These are phyloP conservation scores for Drosophila leontia DNA, from an alignment of 1,140 invertebrate genomes.

Conservation along the genomic window DNA sequence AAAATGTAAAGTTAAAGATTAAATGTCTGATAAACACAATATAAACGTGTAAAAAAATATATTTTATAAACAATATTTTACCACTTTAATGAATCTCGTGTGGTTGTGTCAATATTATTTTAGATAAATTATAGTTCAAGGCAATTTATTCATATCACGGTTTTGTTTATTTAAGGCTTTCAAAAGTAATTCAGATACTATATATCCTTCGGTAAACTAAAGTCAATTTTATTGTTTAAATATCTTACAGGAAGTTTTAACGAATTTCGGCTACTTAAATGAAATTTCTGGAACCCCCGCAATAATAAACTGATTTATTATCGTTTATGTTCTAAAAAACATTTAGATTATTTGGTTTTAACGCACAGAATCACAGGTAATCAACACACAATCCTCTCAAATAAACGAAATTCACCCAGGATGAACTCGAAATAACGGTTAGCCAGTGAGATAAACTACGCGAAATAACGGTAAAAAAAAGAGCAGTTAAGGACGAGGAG, in stretches of 20 bases:
- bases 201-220: too few species aligned
- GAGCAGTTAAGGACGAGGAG: slow-evolving; percentile 18
- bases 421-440: slow-evolving; percentile 1
- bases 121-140: not conserved
- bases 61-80: not conserved
- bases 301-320: too few species aligned
- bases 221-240: too few species aligned
- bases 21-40: not conserved
- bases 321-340: too few species aligned
- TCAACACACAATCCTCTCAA: not conserved
- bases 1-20: not conserved
- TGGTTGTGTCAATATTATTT: not conserved
- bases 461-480: slow-evolving; percentile 14
- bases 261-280: too few species aligned
- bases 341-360: too few species aligned
- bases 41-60: slow-evolving; percentile 5
- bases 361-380: not conserved
- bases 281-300: too few species aligned
- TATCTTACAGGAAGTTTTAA: too few species aligned
- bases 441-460: slow-evolving; percentile 4
- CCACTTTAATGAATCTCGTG: not conserved
- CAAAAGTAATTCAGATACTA: too few species aligned
- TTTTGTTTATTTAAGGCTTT: too few species aligned
- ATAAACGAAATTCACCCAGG: not conserved
- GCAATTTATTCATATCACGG: too few species aligned